These are phyloP conservation scores for Steinernema carpocapsae DNA, from an alignment of 2,888 invertebrate genomes.

Conservation along the genomic window DNA sequence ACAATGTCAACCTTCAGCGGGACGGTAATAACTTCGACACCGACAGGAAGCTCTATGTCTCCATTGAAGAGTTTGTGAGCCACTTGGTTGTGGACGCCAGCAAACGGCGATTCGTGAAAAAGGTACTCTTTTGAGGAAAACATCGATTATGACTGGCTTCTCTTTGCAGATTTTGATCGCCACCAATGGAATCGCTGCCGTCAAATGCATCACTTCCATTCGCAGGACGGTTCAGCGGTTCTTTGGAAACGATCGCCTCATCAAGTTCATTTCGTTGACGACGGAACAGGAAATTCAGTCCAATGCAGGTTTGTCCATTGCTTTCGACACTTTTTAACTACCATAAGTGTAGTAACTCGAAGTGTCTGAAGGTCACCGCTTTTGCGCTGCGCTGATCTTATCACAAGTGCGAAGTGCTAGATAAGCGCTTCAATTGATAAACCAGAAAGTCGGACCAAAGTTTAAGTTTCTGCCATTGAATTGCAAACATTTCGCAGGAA, in stretches of 20 bases:
- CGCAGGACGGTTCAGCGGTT: constrained; percentile 57
- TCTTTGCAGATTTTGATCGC: constrained; percentile 64
- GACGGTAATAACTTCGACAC: constrained; percentile 14
- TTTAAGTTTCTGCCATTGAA: neutral
- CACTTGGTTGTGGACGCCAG: neutral
- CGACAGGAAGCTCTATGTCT: constrained; percentile 4
- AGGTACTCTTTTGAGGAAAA: neutral
- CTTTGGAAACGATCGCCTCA: constrained; percentile 61
- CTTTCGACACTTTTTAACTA: neutral
- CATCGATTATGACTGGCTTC: neutral
- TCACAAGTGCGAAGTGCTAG: constrained; percentile 1
- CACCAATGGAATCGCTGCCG: constrained; percentile 68
- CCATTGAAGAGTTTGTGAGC: constrained; percentile 18
- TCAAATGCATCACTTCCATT: constrained; percentile 64
- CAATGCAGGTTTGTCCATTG: constrained; percentile 56
- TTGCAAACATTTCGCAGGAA: too few species aligned
- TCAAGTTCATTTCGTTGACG: constrained; percentile 65
- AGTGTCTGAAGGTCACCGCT: neutral
- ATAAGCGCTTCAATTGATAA: neutral
- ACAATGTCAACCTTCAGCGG: constrained; percentile 15
- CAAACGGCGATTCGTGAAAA: constrained; percentile 13
- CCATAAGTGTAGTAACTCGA: too few species aligned
- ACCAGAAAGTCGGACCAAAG: neutral
- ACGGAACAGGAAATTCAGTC: constrained; percentile 66
- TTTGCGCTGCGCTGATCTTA: neutral